Evolutionary conservation across 2,113 vertebrate genomes (phyloP).

Genomic region (Hyla sarda): DNA sequence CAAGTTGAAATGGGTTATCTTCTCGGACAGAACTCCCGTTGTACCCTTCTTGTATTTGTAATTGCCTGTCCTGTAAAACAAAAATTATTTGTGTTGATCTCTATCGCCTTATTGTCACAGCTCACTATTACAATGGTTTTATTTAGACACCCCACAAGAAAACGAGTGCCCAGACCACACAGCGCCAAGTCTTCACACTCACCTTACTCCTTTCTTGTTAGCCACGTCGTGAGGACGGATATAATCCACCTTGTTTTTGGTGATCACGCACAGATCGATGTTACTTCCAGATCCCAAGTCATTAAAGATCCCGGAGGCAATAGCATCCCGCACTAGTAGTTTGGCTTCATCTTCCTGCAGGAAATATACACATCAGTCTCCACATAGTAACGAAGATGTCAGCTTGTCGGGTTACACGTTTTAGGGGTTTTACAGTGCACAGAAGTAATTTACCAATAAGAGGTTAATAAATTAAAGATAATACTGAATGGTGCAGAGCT

Average conservation of each 20-base stretch:
- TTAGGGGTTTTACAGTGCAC: no score
- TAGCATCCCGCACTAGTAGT: constrained; percentile 89
- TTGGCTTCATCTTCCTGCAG: constrained; percentile 91
- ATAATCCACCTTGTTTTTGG: constrained; percentile 90
- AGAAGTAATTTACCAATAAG: no score
- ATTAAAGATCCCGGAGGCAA: constrained; percentile 93
- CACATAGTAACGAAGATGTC: no score
- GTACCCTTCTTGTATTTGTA: constrained; percentile 81
- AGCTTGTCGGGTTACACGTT: no score
- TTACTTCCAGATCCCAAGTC: constrained; percentile 97
- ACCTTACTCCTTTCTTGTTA: constrained; percentile 95
- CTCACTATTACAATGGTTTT: no score
- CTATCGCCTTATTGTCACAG: not conserved
- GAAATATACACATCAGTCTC: not conserved
- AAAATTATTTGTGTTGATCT: not conserved
- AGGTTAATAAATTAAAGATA: no score
- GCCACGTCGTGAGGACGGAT: constrained; percentile 87
- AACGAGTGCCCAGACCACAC: no score
- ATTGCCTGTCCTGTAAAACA: constrained; percentile 70
- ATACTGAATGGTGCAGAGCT: no score
- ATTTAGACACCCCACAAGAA: no score
- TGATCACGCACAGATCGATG: constrained; percentile 94
- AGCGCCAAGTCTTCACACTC: constrained; percentile 29
- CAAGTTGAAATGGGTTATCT: constrained; percentile 69
- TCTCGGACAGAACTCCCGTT: constrained; percentile 75